Base-by-base conservation (phyloP, 2,888 invertebrate genomes). In the Apotomis turbidana region DNA sequence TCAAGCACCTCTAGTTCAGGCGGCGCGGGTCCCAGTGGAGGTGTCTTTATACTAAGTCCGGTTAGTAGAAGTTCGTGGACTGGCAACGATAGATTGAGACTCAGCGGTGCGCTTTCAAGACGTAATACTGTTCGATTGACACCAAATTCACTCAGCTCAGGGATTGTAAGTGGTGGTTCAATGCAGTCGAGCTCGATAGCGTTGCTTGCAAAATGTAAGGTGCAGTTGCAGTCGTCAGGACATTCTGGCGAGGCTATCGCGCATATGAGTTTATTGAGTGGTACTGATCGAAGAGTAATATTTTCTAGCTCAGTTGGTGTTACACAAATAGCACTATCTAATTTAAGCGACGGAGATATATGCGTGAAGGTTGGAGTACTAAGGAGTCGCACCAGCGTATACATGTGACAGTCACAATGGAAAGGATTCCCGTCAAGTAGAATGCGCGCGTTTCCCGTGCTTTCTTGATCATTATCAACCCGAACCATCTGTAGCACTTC, bases 401-500 rank as follows among this genome's bases (percentile, higher is more conserved):
- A 84, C 0, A 87, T 61, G 0, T 36, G 4, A 63, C 88, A 88
- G 71, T 85, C 83, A 74, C 89, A 87, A 5, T 0, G 0, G 36
- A 83, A 76, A 0, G 86, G 87, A 67, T 88, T 88, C 62, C 79
- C 9, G 12, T 79, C 80, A 0, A 88, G 71, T 0, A 80, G 66
- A 5, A 87, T 59, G 62, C 76, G 61, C 4, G 68, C 74, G 3
- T 13, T 13, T 10, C 44, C 76, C n/a, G 13, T 44, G 5, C 5
- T 38, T 4, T 61, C 15, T 46, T 41, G 38, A 10, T 62, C 62
- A 27, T 62, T 27, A 10, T 27, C 57, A 3, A 6, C 38, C n/a
- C 68, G 13, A 38, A 15, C 58, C 2, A 52, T 36, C 41, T 51
- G 63, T 3, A 41, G 5, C 10, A 36, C n/a, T 52, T 64, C 59